Evolutionary conservation across 2,797 vertebrate species (phyloP).

Genomic region (Knipowitschia caucasica): DNA sequence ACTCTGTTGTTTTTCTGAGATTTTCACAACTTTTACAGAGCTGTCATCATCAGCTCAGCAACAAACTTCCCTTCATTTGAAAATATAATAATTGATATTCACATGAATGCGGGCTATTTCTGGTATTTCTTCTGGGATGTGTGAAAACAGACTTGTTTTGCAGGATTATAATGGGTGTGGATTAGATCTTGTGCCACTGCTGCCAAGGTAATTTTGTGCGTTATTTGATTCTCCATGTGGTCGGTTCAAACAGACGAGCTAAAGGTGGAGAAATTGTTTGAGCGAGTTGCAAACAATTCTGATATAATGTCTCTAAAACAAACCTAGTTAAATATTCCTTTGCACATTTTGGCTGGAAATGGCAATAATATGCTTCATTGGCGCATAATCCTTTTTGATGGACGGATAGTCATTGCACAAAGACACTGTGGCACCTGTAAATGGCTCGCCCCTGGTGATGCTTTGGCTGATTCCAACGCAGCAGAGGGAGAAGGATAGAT

Average conservation of each 20-base stretch:
- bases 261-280: neutral
- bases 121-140: too few relatives aligned
- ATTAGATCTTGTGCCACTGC: too few relatives aligned
- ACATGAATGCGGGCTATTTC: too few relatives aligned
- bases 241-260: neutral
- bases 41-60: too few relatives aligned
- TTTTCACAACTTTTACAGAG: too few relatives aligned
- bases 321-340: neutral
- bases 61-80: too few relatives aligned
- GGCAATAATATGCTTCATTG: neutral
- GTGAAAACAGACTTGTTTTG: too few relatives aligned
- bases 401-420: neutral
- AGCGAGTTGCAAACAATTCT: neutral
- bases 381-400: slow-evolving; percentile 2
- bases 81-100: too few relatives aligned
- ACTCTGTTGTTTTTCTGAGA: too few relatives aligned
- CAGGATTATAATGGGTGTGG: too few relatives aligned
- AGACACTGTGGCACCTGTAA: slow-evolving; percentile 14
- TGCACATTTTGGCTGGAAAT: neutral
- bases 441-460: slow-evolving; percentile 23
- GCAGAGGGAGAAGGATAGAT: slow-evolving; percentile 12
- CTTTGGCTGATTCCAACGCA: slow-evolving; percentile 31
- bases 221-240: neutral
- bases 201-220: neutral
- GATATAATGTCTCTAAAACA: neutral